Evolutionary conservation across 1,140 invertebrate genomes (phyloP).

Genomic region (Diabrotica virgifera): DNA sequence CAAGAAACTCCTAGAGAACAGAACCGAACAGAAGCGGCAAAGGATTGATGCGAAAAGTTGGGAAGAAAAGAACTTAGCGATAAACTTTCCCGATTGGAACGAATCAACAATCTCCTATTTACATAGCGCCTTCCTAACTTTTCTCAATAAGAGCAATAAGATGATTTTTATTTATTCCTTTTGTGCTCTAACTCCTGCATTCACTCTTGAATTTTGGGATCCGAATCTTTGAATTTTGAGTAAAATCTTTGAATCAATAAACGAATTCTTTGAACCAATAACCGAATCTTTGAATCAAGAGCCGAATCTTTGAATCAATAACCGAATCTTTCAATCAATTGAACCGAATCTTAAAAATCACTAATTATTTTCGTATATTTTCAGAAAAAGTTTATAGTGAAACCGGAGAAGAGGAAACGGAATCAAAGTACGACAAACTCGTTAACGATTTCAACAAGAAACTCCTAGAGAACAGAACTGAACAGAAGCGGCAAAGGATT

Average conservation of each 20-base stretch:
- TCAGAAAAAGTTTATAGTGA: background rate
- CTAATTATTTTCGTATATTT: background rate
- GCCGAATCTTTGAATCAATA: too few species aligned
- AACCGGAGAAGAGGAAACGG: background rate
- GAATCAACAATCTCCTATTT: slow-evolving; percentile 54
- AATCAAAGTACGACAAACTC: slow-evolving; percentile 38
- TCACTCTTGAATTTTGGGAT: too few species aligned
- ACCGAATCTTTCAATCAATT: too few species aligned
- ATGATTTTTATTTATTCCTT: slow-evolving; percentile 49
- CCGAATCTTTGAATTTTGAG: too few species aligned
- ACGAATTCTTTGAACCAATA: background rate
- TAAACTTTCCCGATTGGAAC: slow-evolving; percentile 53
- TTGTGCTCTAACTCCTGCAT: too few species aligned
- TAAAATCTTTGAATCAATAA: too few species aligned
- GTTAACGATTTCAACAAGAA: slow-evolving; percentile 54
- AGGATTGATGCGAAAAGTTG: slow-evolving; percentile 9
- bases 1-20: slow-evolving; percentile 47
- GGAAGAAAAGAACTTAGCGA: slow-evolving; percentile 46
- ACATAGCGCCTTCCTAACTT: slow-evolving; percentile 53
- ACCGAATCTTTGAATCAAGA: too few species aligned
- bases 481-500: slow-evolving; percentile 8
- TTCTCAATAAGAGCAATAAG: slow-evolving; percentile 54
- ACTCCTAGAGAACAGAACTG: slow-evolving; percentile 39
- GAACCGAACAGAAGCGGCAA: slow-evolving; percentile 7
- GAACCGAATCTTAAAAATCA: background rate